Base-by-base conservation (phyloP, 1,140 invertebrate genomes). In the Mylabris phalerata region DNA sequence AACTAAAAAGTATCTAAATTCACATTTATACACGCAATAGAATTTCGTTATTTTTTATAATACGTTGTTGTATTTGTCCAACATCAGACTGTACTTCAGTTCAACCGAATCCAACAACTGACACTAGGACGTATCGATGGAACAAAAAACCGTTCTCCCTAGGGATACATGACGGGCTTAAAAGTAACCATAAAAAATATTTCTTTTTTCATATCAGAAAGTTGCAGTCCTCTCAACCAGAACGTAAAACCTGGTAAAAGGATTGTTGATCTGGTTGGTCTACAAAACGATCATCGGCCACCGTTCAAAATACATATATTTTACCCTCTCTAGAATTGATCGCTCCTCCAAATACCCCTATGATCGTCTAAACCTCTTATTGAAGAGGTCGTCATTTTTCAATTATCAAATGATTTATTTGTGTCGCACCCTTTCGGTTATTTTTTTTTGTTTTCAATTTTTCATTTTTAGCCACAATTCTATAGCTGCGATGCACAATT, bases 131-230 rank as follows among this genome's bases (percentile, higher is more conserved):
- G 40, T 41, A 60, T 50, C 47, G 39, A 48, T 40, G 25, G 55
- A 43, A 45, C 51, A 25, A 54, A 54, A 54, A 54, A 54, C 42
- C 51, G 41, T 45, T 45, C 56, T 45, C 56, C 41, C 50, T 13
- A 55, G 56, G 48, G 51, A 60, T 32, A 32, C 26, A 39, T 32
- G 26, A 50, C 51, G 39, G 58, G 56, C 56, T 58, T 54, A 56
- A 63, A 63, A 63, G 60, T 63, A 38, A 49, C 54, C 57, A 63
- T 63, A 63, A 63, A 63, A 60, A 60, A 63, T 60, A 63, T 63
- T 63, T 63, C 61, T 60, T 63, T 55, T 54, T 57, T 62, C 52
- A 60, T 63, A 63, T 63, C 61, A 60, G 57, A 59, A 60, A 59
- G 55, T 63, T 60, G 61, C 61, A 63, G 61, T 42, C 57, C 61